Percentiles rank a stretch among this genome's conserved stretches.
phyloP scores from a whole-genome alignment of 2,797 vertebrate genomes.

The Etheostoma perlongum region DNA sequence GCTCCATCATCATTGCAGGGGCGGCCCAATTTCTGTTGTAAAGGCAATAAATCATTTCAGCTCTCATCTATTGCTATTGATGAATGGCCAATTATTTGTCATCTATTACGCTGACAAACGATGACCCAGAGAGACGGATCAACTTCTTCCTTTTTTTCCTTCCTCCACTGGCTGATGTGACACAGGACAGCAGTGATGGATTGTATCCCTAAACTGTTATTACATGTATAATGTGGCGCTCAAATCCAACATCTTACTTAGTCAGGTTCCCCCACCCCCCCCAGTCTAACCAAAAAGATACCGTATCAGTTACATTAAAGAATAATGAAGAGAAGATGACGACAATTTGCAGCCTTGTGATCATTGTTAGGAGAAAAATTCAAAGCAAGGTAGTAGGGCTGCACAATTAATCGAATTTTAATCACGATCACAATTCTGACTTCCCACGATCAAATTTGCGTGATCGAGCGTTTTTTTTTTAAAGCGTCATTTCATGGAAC shows the following conservation, averaged over 20 bases:
- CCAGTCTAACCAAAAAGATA: conserved; percentile 16
- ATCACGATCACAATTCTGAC: no score
- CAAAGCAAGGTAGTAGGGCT: background rate
- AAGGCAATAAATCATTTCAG: conserved; percentile 98
- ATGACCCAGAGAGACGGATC: conserved; percentile 93
- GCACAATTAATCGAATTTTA: no score
- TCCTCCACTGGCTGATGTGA: conserved; percentile 70
- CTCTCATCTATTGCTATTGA: conserved; percentile 99
- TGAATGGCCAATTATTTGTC: conserved; percentile 99
- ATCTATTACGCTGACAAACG: conserved; percentile 95
- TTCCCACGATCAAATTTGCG: no score
- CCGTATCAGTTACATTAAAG: conserved; percentile 84
- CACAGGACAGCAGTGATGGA: conserved; percentile 94
- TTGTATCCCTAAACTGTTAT: conserved; percentile 99
- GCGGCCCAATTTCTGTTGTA: conserved; percentile 70
- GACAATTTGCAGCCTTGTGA: background rate
- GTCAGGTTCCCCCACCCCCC: conserved; percentile 70
- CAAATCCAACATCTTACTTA: conserved; percentile 88
- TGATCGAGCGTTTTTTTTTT: no score
- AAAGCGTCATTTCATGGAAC: no score
- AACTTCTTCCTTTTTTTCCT: conserved; percentile 74
- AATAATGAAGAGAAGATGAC: conserved; percentile 43
- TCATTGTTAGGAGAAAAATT: background rate
- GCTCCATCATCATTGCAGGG: conserved; percentile 85
- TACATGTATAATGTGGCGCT: conserved; percentile 94